Evolutionary conservation across 92 coral and sea anemone species (phyloP).

Genomic region (Chrysogorgia sp.): DNA sequence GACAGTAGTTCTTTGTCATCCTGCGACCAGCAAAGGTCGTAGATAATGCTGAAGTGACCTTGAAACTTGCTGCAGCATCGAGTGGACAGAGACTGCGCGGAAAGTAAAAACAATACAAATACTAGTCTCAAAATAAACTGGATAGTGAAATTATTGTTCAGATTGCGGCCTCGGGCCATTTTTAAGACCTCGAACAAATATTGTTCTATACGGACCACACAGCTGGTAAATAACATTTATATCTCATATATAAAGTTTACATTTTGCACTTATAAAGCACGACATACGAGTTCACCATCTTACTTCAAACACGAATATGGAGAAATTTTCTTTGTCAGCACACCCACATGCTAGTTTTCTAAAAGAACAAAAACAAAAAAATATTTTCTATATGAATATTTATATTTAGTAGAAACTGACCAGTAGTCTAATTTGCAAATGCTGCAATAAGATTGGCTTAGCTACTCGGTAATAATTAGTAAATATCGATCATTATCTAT

Average conservation of each 20-base stretch:
- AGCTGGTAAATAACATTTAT: no score
- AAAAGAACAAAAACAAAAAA: background rate
- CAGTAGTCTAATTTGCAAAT: no score
- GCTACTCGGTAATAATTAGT: no score
- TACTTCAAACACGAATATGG: constrained; percentile 90
- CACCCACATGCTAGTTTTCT: constrained; percentile 97
- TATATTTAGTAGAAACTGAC: no score
- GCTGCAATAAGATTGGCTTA: no score
- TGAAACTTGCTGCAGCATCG: constrained; percentile 67
- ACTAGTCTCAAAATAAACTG: no score
- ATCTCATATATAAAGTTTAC: no score
- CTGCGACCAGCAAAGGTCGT: constrained; percentile 92
- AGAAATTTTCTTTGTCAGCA: constrained; percentile 82
- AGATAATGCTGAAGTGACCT: constrained; percentile 97
- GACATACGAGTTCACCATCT: background rate
- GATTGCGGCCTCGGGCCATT: no score
- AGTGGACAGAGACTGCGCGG: constrained; percentile 64
- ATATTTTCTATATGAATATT: background rate
- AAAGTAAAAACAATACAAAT: background rate
- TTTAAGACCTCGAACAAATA: no score
- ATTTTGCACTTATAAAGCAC: background rate
- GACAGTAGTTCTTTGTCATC: constrained; percentile 85
- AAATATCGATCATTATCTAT: no score
- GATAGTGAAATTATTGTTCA: no score
- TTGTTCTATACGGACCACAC: no score